Conservation (phyloP, 1,140 invertebrate genomes). For the Ladona fulva region DNA sequence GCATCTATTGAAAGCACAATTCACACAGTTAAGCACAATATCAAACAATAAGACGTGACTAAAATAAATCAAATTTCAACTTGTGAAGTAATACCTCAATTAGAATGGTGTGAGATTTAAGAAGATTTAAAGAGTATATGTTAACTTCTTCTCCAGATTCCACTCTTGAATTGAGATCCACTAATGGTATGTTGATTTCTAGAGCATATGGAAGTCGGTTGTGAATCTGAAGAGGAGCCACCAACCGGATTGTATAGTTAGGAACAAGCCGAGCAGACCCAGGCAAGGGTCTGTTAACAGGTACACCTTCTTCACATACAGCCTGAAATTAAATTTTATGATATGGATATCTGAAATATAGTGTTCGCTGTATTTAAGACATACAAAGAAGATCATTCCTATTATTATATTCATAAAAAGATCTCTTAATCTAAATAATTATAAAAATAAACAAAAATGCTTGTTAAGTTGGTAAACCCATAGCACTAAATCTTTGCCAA, state of each 20-base stretch:
- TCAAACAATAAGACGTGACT: neutral
- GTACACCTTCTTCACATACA: constrained; percentile 37
- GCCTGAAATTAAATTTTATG: constrained; percentile 34
- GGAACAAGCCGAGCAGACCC: constrained; percentile 44
- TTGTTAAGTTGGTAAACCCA: too few relatives aligned
- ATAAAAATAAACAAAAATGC: too few relatives aligned
- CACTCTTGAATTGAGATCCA: constrained; percentile 30
- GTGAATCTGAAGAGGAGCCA: constrained; percentile 63
- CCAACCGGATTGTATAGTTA: constrained; percentile 59
- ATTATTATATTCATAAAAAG: too few relatives aligned
- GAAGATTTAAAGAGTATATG: constrained; percentile 53
- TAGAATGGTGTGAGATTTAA: constrained; percentile 45
- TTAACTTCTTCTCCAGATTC: constrained; percentile 62
- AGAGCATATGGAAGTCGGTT: constrained; percentile 66
- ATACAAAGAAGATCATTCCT: too few relatives aligned
- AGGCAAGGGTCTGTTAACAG: constrained; percentile 30
- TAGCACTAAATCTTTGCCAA: too few relatives aligned
- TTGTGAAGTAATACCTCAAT: constrained; percentile 45
- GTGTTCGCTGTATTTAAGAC: too few relatives aligned
- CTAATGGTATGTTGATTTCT: constrained; percentile 44
- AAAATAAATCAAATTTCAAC: neutral
- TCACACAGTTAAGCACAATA: constrained; percentile 5
- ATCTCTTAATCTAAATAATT: too few relatives aligned
- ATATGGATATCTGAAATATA: too few relatives aligned
- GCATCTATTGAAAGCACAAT: constrained; percentile 34